Base-by-base conservation (phyloP, 1,140 invertebrate genomes). In the Ostrea edulis region DNA sequence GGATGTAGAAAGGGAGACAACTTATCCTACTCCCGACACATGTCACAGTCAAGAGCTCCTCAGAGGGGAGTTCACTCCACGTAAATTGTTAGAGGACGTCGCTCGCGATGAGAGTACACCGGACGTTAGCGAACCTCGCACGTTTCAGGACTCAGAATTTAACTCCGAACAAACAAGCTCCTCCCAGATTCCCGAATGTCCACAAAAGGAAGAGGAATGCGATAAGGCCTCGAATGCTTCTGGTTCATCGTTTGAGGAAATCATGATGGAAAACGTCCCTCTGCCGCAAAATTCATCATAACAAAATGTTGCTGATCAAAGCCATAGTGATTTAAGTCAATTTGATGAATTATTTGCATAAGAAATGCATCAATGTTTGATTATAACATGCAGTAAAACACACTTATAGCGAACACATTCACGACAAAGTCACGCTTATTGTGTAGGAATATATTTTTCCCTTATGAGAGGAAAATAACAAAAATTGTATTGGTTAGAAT, bases 221-320 rank as follows among this genome's bases (percentile, higher is more conserved):
- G 77, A 9, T 7, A 68, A 83, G 9, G 35, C 55, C 65, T 86
- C 85, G 7, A 87, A 87, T 83, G 86, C 83, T 20, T 87, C 86
- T 12, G 54, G 86, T 2, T 87, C 86, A 0, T 87, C 86, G 0
- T 87, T 87, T 52, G 86, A 87, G 25, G 86, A 85, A 62, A 85
- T 85, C 83, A 58, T 54, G 20, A 83, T 83, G 82, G 82, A 83
- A 35, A 83, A 83, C 11, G 51, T 77, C 14, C 68, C 68, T 25
- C 9, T 8, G 68, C 8, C 68, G 29, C 25, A 44, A 5, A 1
- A 1, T 2, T 44, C 29, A 29, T 77, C 68, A 25, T 77, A 77
- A 77, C 29, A 17, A 77, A 77, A 35, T 9, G 2, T 35, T 9
- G 35, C 7, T 77, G 68, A 77, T 77, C 68, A 35, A 77, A 25